Base-by-base conservation (phyloP, 2,888 invertebrate species). In the Pandemis heparana region DNA sequence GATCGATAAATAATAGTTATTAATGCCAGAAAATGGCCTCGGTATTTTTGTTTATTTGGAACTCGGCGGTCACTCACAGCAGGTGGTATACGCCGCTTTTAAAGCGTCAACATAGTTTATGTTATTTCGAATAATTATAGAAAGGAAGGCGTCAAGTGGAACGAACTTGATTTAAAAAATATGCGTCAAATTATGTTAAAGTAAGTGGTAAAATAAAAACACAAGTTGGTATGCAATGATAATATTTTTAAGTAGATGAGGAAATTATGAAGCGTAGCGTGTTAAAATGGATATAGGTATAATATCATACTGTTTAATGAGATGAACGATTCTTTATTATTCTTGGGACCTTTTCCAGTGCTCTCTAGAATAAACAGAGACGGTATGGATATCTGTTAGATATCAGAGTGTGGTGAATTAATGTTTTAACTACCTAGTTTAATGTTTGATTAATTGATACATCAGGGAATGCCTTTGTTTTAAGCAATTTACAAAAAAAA, bases 1-100 rank as follows among this genome's bases (percentile, higher is more conserved):
- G 56, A 75, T 71, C 73, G 70, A 76, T 74, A 76, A 67, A 74
- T 73, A 74, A 71, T 74, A 67, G 75, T 75, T 59, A 75, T 76
- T 71, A 76, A 75, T 70, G 75, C 76, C 76, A 64, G 75, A 72
- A 61, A 76, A 61, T 64, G 46, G 61, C 16, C 14, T 62, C 59
- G 59, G 61, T 74, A 75, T 73, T 76, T 71, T 71, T 75, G 73
- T 77, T 75, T 76, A 77, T 75, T 66, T 71, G 70, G 62, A 59
- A 53, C 63, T 41, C 56, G 16, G 41, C 73, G 46, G 56, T n/a
- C 43, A 41, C 48, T 64, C 75, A 12, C 77, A 73, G 71, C 73
- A 51, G 70, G 76, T 59, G 72, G 63, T 70, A 53, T 46, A 41
- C 48, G 56, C 69, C 75, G 67, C 72, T 53, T 53, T 67, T 39